phyloP scores from a whole-genome alignment of 2,888 invertebrate species.

The Neoaliturus tenellus region DNA sequence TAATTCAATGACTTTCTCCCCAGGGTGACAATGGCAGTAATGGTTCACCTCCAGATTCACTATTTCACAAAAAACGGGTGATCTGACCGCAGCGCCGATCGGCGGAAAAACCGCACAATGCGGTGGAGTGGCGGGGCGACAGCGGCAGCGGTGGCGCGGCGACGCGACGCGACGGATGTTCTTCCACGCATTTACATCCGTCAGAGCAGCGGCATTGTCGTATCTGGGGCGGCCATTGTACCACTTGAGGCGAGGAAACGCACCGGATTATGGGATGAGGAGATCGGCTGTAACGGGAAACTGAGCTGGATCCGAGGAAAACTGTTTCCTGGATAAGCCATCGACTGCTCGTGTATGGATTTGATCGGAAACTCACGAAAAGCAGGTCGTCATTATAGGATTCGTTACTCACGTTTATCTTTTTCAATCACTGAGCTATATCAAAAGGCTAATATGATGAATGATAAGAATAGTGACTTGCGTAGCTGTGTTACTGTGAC shows the following conservation, averaged over 20 bases:
- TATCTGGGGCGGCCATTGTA: slow-evolving; percentile 20
- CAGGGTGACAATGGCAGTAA: neutral
- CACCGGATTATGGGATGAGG: neutral
- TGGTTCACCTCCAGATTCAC: neutral
- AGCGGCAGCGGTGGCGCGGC: neutral
- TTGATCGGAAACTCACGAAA: no score
- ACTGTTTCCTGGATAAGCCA: neutral
- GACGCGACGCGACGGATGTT: neutral
- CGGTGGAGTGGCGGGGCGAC: neutral
- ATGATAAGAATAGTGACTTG: no score
- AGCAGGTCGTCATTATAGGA: no score
- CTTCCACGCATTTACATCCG: slow-evolving; percentile 20
- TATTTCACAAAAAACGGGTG: neutral
- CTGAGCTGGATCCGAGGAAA: neutral
- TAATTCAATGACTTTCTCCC: neutral
- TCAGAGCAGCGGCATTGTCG: slow-evolving; percentile 25
- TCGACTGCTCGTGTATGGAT: no score
- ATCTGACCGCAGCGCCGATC: neutral
- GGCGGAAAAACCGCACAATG: neutral
- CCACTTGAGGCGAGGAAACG: neutral
- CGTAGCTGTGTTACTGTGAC: no score
- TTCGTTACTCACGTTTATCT: no score
- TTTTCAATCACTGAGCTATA: no score
- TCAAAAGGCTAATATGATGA: no score
- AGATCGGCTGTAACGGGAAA: neutral